Conservation (phyloP, 1,140 invertebrate genomes). For the Glossosoma conforme region DNA sequence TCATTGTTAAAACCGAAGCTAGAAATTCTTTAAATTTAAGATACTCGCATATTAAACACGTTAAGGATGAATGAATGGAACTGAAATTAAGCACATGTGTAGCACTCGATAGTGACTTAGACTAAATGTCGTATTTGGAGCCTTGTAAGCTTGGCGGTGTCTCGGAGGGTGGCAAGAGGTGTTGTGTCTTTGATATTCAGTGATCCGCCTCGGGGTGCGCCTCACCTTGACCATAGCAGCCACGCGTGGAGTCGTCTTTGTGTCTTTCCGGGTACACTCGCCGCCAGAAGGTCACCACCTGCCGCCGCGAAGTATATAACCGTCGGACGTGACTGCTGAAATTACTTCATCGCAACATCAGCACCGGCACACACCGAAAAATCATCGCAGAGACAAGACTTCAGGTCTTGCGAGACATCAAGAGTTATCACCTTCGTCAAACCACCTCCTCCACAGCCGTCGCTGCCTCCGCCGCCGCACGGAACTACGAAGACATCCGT, state of each 20-base stretch:
- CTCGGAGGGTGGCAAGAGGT: no score
- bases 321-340: slow-evolving; percentile 18
- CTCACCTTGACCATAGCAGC: slow-evolving; percentile 16
- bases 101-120: no score
- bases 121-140: no score
- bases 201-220: no score
- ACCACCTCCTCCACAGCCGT: slow-evolving; percentile 13
- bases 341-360: slow-evolving; percentile 26
- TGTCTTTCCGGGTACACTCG: slow-evolving; percentile 29
- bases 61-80: no score
- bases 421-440: slow-evolving; percentile 4
- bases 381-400: not conserved
- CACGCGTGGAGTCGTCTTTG: slow-evolving; percentile 12
- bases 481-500: slow-evolving; percentile 12
- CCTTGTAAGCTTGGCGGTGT: no score
- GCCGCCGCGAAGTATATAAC: slow-evolving; percentile 21
- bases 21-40: no score
- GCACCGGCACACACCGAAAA: slow-evolving; percentile 3
- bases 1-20: no score
- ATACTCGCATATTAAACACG: no score
- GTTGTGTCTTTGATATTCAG: no score
- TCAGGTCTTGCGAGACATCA: slow-evolving; percentile 1
- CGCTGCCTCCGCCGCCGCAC: not conserved
- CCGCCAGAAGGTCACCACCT: slow-evolving; percentile 15
- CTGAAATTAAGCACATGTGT: no score